Evolutionary conservation across 1,140 invertebrate species (phyloP).

Genomic region (Limonius californicus): DNA sequence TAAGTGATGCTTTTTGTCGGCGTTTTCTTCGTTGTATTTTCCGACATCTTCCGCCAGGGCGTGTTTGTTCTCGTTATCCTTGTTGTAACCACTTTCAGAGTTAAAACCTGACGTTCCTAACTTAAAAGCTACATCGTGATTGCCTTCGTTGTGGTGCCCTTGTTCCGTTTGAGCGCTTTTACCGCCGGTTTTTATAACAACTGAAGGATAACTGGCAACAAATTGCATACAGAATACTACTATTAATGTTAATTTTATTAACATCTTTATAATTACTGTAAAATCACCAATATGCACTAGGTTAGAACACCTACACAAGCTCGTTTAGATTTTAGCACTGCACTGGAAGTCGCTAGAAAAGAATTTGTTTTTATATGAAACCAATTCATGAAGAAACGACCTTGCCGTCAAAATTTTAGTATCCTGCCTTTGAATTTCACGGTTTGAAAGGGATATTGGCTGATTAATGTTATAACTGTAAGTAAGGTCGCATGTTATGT

Average conservation of each 20-base stretch:
- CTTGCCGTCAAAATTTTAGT: background rate
- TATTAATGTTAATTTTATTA: background rate
- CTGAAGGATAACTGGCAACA: background rate
- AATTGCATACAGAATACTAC: background rate
- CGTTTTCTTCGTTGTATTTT: slow-evolving; percentile 31
- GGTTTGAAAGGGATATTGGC: background rate
- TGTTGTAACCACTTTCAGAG: slow-evolving; percentile 36
- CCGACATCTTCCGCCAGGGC: slow-evolving; percentile 31
- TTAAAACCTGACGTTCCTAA: slow-evolving; percentile 24
- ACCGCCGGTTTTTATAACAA: background rate
- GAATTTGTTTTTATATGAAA: slow-evolving; percentile 4
- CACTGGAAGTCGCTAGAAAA: background rate
- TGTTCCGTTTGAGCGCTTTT: background rate
- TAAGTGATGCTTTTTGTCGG: slow-evolving; percentile 31
- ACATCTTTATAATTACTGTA: background rate
- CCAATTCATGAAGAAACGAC: background rate
- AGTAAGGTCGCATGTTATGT: background rate
- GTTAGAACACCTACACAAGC: no score
- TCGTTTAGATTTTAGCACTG: no score
- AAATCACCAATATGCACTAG: no score
- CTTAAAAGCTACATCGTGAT: background rate
- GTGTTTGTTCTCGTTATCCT: slow-evolving; percentile 34
- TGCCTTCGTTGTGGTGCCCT: background rate
- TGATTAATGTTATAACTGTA: background rate
- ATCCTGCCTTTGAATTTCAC: slow-evolving; percentile 5